phyloP scores from a whole-genome alignment of 2,888 invertebrate genomes.

The Dexiosoma caninum region DNA sequence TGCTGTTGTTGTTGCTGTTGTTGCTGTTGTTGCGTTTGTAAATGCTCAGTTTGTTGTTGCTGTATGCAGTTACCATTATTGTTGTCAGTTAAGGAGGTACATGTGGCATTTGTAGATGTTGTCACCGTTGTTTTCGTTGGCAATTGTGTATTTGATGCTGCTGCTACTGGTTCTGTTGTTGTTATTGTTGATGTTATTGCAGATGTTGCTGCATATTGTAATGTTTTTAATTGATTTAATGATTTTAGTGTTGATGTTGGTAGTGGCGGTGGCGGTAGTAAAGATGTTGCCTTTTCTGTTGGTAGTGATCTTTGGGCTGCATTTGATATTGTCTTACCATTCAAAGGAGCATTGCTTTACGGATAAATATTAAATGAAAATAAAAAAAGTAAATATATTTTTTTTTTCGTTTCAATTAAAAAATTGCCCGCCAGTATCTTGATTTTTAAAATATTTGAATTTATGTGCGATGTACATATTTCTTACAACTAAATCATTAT shows the following conservation, averaged over 20 bases:
- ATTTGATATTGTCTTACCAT: conserved; percentile 50
- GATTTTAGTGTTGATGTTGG: conserved; percentile 61
- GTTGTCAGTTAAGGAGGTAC: conserved; percentile 66
- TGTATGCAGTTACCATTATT: conserved; percentile 49
- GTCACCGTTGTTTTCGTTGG: conserved; percentile 50
- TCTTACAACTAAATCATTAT: conserved; percentile 26
- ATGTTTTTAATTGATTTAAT: conserved; percentile 59
- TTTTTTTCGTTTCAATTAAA: not conserved
- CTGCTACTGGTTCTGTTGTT: too few species aligned
- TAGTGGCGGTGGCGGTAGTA: conserved; percentile 35
- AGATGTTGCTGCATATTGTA: conserved; percentile 49
- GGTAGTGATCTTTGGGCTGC: conserved; percentile 48
- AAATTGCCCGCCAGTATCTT: not conserved
- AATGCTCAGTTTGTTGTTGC: conserved; percentile 23
- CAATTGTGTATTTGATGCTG: conserved; percentile 49
- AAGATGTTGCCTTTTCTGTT: conserved; percentile 16
- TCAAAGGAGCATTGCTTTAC: conserved; percentile 38
- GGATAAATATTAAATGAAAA: conserved; percentile 11
- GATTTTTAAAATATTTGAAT: conserved; percentile 26
- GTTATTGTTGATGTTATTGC: conserved; percentile 40
- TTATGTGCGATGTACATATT: not conserved
- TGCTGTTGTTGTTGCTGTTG: conserved; percentile 59
- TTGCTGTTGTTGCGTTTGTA: conserved; percentile 39
- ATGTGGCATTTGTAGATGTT: conserved; percentile 59
- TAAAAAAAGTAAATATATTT: not conserved